Evolutionary conservation across 2,797 vertebrate genomes (phyloP), one percentile per base, ranked within the genome.

Genomic region (Nyctibius grandis): DNA sequence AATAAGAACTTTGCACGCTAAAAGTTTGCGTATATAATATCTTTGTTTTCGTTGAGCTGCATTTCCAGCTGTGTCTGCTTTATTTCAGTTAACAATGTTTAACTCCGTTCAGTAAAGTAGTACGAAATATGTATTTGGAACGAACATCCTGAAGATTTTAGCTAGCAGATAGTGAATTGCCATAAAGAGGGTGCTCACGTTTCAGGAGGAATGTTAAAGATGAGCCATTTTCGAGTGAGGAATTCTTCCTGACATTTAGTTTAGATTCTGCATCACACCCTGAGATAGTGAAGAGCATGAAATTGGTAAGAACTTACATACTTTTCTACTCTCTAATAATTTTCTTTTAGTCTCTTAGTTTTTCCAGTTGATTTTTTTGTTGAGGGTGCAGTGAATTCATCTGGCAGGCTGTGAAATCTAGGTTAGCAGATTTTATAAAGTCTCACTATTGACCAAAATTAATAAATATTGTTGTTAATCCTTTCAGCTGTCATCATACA

Each of bases 21-120:
- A 2, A 73, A 69, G 12, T 50, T 73, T 5, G 61, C 69, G 53
- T 36, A 5, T 56, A 7, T 54, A 28, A 44, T 29, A 67, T 9
- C 68, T 89, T 15, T 26, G 12, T 70, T 36, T 63, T 38, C 54
- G 65, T 31, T 76, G 92, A 91, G 91, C 89, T 78, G 89, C 28
- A 0, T 78, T 95, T 86, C 83, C 94, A 96, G 83, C 91, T 91
- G 93, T 17, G 38, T 91, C 93, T 97, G 95, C 92, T 95, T 93
- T 92, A 47, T 93, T 84, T 97, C 96, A 91, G 84, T 74, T 70
- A 83, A 85, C 74, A 91, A 47, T 22, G 47, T 63, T 92, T 51
- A 75, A 50, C 80, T 85, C 79, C 36, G 63, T 82, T 91, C 79
- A 25, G 83, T 53, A 63, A 31, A 90, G 91, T 33, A 45, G 40